phyloP scores from a whole-genome alignment of 2,888 invertebrate genomes.

The Uloborus plumipes region DNA sequence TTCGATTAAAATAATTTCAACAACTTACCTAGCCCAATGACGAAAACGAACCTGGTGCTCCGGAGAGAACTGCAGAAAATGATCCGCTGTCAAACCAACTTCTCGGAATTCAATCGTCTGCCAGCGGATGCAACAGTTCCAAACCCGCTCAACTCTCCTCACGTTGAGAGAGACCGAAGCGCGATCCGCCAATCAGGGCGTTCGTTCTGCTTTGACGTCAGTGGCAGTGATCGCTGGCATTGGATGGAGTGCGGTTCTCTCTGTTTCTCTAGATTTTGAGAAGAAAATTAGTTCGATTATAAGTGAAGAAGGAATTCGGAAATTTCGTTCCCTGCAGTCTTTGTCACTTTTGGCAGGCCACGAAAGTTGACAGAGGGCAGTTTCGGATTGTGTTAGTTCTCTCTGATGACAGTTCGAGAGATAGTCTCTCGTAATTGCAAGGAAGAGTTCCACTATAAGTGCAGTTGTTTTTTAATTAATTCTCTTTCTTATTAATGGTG shows the following conservation, averaged over 20 bases:
- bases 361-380: no score
- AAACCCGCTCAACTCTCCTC: constrained; percentile 26
- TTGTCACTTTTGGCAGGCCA: neutral
- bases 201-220: constrained; percentile 34
- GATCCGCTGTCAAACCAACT: no score
- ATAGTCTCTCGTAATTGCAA: no score
- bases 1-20: neutral
- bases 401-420: no score
- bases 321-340: constrained; percentile 3
- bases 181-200: constrained; percentile 49
- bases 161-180: constrained; percentile 27
- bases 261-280: constrained; percentile 8
- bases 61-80: no score
- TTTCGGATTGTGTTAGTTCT: no score
- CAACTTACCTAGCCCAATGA: neutral
- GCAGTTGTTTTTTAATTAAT: no score
- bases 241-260: constrained; percentile 18
- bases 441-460: no score
- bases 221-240: constrained; percentile 24
- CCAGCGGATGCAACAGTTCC: no score
- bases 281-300: constrained; percentile 36
- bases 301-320: neutral
- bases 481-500: no score
- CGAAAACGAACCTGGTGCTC: no score
- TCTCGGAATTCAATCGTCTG: no score